Evolutionary conservation across 1,140 invertebrate genomes (phyloP).

Genomic region (Drosophila ironensis): DNA sequence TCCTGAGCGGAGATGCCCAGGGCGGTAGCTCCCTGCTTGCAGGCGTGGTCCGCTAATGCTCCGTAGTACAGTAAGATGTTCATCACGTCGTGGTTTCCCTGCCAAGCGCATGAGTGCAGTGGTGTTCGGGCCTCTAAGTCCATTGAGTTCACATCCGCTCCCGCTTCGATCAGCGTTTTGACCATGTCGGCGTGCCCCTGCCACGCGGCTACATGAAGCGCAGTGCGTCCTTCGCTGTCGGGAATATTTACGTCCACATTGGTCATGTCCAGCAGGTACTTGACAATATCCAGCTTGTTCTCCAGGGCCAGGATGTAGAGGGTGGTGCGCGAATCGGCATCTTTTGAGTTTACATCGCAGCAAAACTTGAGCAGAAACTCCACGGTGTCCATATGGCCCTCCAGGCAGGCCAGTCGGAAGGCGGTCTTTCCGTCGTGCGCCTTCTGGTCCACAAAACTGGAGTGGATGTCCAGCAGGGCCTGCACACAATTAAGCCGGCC

Average conservation of each 20-base stretch:
- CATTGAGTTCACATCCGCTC: slow-evolving; percentile 92
- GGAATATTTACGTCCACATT: slow-evolving; percentile 92
- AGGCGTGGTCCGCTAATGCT: slow-evolving; percentile 93
- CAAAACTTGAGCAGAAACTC: slow-evolving; percentile 88
- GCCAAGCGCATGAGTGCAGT: slow-evolving; percentile 97
- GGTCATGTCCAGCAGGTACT: slow-evolving; percentile 90
- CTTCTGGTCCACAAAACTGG: slow-evolving; percentile 88
- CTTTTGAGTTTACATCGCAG: slow-evolving; percentile 94
- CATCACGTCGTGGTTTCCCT: slow-evolving; percentile 93
- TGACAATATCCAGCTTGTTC: slow-evolving; percentile 92
- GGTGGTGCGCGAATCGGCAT: slow-evolving; percentile 95
- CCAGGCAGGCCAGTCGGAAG: slow-evolving; percentile 85
- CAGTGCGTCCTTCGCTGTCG: slow-evolving; percentile 95
- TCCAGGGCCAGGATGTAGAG: slow-evolving; percentile 96
- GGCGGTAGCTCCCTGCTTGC: slow-evolving; percentile 96
- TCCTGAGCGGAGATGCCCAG: slow-evolving; percentile 93
- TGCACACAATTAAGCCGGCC: slow-evolving; percentile 84
- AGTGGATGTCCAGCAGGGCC: slow-evolving; percentile 73
- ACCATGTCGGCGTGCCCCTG: slow-evolving; percentile 92
- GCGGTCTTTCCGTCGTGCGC: slow-evolving; percentile 97
- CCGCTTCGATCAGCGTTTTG: slow-evolving; percentile 89
- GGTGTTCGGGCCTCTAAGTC: slow-evolving; percentile 95
- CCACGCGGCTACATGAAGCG: slow-evolving; percentile 96
- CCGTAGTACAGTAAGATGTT: slow-evolving; percentile 90
- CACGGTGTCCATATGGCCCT: slow-evolving; percentile 91